Evolutionary conservation across 1,140 invertebrate genomes (phyloP).

Genomic region (Neodiprion lecontei): DNA sequence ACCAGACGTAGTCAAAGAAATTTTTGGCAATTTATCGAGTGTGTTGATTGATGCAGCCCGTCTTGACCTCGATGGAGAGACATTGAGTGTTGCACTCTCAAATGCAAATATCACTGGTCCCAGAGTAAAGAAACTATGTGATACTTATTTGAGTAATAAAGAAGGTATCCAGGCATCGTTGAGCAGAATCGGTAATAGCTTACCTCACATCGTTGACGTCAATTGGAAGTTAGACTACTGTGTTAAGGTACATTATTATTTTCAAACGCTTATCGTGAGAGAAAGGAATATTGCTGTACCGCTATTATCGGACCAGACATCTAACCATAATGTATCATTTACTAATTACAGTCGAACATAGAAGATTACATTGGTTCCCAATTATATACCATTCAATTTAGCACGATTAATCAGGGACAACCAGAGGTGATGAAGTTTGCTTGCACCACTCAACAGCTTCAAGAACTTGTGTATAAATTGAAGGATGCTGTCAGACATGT

Average conservation of each 20-base stretch:
- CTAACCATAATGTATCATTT: constrained; percentile 21
- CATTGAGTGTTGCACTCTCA: constrained; percentile 45
- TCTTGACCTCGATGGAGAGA: constrained; percentile 49
- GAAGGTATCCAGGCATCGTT: constrained; percentile 51
- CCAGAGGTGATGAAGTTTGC: constrained; percentile 64
- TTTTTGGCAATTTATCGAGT: constrained; percentile 53
- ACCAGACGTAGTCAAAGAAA: constrained; percentile 53
- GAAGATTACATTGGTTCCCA: constrained; percentile 49
- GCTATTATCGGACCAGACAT: too few species aligned
- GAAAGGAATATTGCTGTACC: constrained; percentile 15
- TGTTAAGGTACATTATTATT: constrained; percentile 54
- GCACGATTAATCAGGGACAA: constrained; percentile 55
- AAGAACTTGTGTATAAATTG: constrained; percentile 72
- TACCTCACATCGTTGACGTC: constrained; percentile 70
- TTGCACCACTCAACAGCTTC: constrained; percentile 68
- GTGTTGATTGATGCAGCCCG: constrained; percentile 56
- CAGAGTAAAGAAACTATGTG: constrained; percentile 48
- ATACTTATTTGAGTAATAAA: constrained; percentile 51
- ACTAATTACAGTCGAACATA: constrained; percentile 56
- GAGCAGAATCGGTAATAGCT: constrained; percentile 57
- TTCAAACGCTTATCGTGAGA: constrained; percentile 1
- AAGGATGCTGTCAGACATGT: constrained; percentile 70
- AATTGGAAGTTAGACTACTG: constrained; percentile 71
- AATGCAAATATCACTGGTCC: constrained; percentile 39
- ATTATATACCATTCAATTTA: constrained; percentile 57